A percentile compares a stretch with the other conserved stretches of the same genome.
Evolutionary conservation across 2,113 vertebrate genomes (phyloP).

Genomic region (Marmota flaviventris): DNA sequence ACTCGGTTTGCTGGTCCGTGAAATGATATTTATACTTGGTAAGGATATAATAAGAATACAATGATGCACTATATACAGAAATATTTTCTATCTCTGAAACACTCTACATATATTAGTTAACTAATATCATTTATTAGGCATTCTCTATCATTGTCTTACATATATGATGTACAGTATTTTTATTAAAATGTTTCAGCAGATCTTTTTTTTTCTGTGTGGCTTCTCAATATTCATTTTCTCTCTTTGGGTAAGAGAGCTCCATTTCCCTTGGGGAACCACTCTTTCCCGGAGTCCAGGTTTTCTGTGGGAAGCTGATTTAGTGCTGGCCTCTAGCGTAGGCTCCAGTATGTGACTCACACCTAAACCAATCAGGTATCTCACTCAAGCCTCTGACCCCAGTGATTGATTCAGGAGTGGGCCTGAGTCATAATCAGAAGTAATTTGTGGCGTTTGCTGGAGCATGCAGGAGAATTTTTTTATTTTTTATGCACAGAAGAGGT

Average conservation of each 20-base stretch:
- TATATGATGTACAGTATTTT: not conserved
- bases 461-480: not conserved
- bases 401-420: not conserved
- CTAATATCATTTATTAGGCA: not conserved
- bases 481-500: not conserved
- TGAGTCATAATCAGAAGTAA: not conserved
- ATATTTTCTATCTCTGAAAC: not conserved
- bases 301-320: not conserved
- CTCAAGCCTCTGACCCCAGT: too few relatives aligned
- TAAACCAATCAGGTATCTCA: not conserved
- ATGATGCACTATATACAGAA: not conserved
- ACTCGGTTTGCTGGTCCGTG: not conserved
- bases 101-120: not conserved
- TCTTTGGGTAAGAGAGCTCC: not conserved
- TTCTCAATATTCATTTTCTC: not conserved
- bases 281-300: not conserved
- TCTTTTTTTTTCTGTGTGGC: not conserved
- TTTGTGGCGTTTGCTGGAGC: not conserved
- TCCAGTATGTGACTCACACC: not conserved
- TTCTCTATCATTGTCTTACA: not conserved
- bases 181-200: conserved; percentile 3
- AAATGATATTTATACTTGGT: conserved; percentile 17
- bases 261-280: not conserved
- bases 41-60: not conserved
- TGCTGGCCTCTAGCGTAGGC: not conserved